phyloP scores from a whole-genome alignment of 2,888 invertebrate species.

The Callyntrura guangdongensis region DNA sequence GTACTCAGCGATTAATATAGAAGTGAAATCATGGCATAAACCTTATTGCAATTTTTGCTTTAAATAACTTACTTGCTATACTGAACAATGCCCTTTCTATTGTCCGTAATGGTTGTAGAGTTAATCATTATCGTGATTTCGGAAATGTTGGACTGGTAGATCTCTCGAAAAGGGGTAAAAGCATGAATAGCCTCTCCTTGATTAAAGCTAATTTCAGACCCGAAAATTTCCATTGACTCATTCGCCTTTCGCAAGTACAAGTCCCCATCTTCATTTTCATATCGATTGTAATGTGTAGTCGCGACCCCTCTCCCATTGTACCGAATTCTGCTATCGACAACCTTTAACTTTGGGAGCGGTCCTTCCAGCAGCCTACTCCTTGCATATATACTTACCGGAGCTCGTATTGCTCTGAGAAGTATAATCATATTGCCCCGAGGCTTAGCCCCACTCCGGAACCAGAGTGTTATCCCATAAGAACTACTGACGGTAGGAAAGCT shows the following conservation, averaged over 20 bases:
- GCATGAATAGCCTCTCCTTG: conserved; percentile 92
- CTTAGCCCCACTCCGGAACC: conserved; percentile 92
- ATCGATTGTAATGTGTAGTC: conserved; percentile 95
- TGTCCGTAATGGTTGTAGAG: conserved; percentile 93
- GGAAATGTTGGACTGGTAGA: conserved; percentile 94
- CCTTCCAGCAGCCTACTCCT: conserved; percentile 88
- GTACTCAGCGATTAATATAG: neutral
- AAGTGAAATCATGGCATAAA: neutral
- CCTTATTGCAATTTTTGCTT: neutral
- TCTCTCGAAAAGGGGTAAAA: conserved; percentile 94
- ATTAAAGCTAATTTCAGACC: conserved; percentile 93
- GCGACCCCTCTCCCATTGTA: conserved; percentile 93
- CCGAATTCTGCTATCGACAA: conserved; percentile 91
- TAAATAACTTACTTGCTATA: conserved; percentile 88
- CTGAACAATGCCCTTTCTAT: conserved; percentile 95
- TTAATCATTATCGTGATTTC: conserved; percentile 97
- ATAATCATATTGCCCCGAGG: conserved; percentile 93
- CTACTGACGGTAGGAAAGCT: conserved; percentile 96
- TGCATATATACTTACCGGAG: conserved; percentile 83
- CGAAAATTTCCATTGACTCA: conserved; percentile 93
- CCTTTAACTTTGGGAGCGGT: conserved; percentile 91
- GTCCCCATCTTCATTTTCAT: conserved; percentile 94
- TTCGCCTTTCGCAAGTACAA: conserved; percentile 95
- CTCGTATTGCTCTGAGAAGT: conserved; percentile 83
- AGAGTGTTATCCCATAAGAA: conserved; percentile 92